Conservation (phyloP, 2,113 vertebrate genomes). For the Spilogale gracilis region DNA sequence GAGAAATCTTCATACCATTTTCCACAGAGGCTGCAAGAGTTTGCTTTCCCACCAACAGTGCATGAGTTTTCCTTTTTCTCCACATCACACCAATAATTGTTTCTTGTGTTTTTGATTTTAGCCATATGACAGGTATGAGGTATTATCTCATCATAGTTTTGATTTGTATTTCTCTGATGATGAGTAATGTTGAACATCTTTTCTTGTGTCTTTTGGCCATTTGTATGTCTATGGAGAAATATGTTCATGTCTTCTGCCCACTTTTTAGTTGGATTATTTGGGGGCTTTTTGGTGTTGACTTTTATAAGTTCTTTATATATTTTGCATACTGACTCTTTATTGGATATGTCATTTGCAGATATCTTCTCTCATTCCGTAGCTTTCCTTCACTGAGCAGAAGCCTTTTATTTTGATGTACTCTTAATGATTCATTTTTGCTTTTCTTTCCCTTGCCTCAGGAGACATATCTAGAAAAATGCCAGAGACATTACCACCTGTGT, state of each 20-base stretch:
- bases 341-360: background rate
- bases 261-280: too few relatives aligned
- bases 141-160: background rate
- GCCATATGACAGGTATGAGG: background rate
- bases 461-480: background rate
- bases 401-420: background rate
- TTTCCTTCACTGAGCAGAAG: background rate
- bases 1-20: background rate
- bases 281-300: too few relatives aligned
- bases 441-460: background rate
- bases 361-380: background rate
- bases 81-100: background rate
- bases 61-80: background rate
- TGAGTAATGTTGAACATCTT: background rate
- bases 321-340: background rate
- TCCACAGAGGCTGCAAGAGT: background rate
- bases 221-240: too few relatives aligned
- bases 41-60: background rate
- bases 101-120: background rate
- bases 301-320: too few relatives aligned
- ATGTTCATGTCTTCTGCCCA: too few relatives aligned
- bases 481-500: background rate
- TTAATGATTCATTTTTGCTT: background rate
- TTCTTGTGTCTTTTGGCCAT: background rate
- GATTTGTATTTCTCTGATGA: background rate